Conservation (phyloP, 2,888 invertebrate genomes). For the Drosophila paranaensis region DNA sequence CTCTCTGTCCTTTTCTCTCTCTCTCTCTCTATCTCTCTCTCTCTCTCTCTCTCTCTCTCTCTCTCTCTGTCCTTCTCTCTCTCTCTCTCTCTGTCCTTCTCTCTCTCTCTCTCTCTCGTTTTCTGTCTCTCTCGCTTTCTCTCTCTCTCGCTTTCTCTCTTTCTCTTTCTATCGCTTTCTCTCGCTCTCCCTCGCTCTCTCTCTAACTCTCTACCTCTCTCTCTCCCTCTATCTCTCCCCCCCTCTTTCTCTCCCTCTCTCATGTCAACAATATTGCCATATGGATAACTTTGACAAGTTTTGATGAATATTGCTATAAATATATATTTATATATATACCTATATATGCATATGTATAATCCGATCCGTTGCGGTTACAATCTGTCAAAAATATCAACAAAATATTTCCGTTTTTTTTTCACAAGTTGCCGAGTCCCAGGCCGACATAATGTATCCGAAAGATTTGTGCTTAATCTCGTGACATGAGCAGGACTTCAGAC, state of each 20-base stretch:
- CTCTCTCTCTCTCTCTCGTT: too few relatives aligned
- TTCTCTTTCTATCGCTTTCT: not conserved
- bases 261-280: not conserved
- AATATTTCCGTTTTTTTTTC: constrained; percentile 10
- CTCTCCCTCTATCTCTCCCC: too few relatives aligned
- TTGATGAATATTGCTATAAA: not conserved
- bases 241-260: too few relatives aligned
- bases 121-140: too few relatives aligned
- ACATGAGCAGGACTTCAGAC: constrained; percentile 54
- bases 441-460: constrained; percentile 57
- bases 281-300: not conserved
- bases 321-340: not conserved
- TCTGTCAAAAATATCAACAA: constrained; percentile 37
- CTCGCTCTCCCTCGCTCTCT: not conserved
- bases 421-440: constrained; percentile 15
- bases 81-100: too few relatives aligned
- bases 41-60: too few relatives aligned
- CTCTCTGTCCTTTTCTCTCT: not conserved
- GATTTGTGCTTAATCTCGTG: constrained; percentile 71
- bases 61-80: too few relatives aligned
- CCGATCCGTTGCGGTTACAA: constrained; percentile 43
- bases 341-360: constrained; percentile 31
- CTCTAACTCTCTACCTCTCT: too few relatives aligned
- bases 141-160: too few relatives aligned
- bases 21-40: not conserved